A percentile compares a stretch with the other conserved stretches of the same genome.
phyloP scores from a whole-genome alignment of 2,797 vertebrate species.

The Austrolebias charrua region DNA sequence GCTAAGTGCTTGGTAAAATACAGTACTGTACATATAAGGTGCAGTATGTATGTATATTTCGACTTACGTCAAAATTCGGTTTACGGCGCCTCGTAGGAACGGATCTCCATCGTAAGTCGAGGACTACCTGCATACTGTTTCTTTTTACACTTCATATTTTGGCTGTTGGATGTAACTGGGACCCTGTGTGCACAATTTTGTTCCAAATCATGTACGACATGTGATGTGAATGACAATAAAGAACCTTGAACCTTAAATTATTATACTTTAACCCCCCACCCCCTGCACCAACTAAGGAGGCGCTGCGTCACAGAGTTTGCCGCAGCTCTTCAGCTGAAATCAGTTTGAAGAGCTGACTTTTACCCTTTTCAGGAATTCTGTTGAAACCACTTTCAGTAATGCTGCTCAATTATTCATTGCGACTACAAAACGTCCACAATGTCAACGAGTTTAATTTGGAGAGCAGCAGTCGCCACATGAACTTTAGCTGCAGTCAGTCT shows the following conservation, averaged over 20 bases:
- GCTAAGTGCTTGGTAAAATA: too few species aligned
- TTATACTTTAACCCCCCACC: neutral
- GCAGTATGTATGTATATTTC: too few species aligned
- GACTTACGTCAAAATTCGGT: too few species aligned
- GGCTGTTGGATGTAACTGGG: too few species aligned
- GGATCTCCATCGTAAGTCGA: too few species aligned
- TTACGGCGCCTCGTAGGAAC: too few species aligned
- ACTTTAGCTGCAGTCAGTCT: constrained; percentile 10
- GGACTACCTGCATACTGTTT: too few species aligned
- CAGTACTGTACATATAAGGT: too few species aligned
- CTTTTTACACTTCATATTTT: too few species aligned
- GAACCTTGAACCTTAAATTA: neutral
- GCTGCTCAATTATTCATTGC: constrained; percentile 34
- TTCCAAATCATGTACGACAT: too few species aligned
- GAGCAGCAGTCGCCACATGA: constrained; percentile 5
- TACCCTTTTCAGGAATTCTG: constrained; percentile 25
- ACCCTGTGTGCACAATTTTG: too few species aligned
- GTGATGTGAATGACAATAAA: too few species aligned
- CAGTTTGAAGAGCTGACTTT: constrained; percentile 14
- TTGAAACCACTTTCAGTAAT: constrained; percentile 21
- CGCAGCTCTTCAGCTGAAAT: neutral
- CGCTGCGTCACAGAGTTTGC: constrained; percentile 43
- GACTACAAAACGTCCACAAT: constrained; percentile 16
- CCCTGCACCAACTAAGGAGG: constrained; percentile 34
- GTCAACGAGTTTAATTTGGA: constrained; percentile 30